A percentile compares a stretch with the other conserved stretches of the same genome.
Conservation (phyloP, 1,140 invertebrate genomes). For the Lepeophtheirus salmonis region DNA sequence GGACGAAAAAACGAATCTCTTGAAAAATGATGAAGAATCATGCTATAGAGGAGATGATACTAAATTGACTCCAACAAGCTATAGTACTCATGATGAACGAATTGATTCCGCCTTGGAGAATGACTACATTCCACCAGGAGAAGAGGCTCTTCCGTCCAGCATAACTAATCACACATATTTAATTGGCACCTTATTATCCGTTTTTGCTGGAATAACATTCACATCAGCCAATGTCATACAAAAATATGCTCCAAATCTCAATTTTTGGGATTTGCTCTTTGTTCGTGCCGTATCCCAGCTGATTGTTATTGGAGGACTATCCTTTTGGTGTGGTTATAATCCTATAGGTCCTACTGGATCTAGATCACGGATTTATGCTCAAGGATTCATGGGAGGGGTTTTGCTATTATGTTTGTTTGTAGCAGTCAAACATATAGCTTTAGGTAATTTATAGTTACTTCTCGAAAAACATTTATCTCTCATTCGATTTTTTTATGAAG, state of each 20-base stretch:
- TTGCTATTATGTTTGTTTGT: constrained; percentile 6
- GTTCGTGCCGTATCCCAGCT: constrained; percentile 6
- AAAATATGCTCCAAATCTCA: constrained; percentile 8
- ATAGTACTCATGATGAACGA: background rate
- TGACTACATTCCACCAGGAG: background rate
- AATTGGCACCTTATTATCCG: background rate
- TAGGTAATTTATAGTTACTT: constrained; percentile 2
- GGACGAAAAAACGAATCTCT: background rate
- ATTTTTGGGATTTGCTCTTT: constrained; percentile 15
- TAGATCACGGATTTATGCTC: background rate
- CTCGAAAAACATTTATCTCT: background rate
- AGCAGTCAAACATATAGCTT: constrained; percentile 7
- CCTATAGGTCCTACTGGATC: background rate
- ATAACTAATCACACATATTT: background rate
- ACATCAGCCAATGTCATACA: constrained; percentile 13
- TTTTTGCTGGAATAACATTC: constrained; percentile 6
- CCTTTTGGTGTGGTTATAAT: background rate
- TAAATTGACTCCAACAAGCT: too few species aligned
- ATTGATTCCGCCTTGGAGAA: too few species aligned
- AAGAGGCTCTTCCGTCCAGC: background rate
- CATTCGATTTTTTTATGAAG: background rate
- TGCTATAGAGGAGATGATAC: too few species aligned
- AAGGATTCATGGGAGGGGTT: constrained; percentile 5
- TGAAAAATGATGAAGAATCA: background rate
- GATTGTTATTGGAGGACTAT: background rate